These are phyloP conservation scores for Panonychus citri DNA, from an alignment of 1,140 invertebrate species.

Conservation along the genomic window DNA sequence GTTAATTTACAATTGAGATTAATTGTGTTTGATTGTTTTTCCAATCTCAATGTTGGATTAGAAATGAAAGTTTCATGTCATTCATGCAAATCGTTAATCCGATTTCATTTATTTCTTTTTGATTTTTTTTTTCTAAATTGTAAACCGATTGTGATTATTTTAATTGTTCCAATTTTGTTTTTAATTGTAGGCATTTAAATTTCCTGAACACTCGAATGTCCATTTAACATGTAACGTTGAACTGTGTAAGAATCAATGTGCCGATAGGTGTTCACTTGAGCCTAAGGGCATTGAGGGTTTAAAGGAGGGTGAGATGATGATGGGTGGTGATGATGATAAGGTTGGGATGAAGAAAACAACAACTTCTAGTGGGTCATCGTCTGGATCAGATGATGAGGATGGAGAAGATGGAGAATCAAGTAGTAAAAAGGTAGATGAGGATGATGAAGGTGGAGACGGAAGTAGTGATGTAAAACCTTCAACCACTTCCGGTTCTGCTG, in stretches of 20 bases:
- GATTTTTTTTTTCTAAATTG: too few relatives aligned
- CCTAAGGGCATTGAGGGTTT: not conserved
- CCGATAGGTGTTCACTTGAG: conserved; percentile 8
- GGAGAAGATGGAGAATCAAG: not conserved
- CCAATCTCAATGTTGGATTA: too few relatives aligned
- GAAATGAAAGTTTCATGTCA: too few relatives aligned
- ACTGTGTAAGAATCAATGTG: conserved; percentile 14
- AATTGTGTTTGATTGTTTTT: too few relatives aligned
- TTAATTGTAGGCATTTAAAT: conserved; percentile 36
- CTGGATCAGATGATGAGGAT: not conserved
- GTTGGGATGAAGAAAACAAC: not conserved
- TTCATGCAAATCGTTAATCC: too few relatives aligned
- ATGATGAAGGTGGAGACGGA: not conserved
- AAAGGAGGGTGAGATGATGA: not conserved
- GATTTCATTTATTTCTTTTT: not conserved
- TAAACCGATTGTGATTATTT: not conserved
- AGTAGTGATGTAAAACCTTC: not conserved
- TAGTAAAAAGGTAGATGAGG: not conserved
- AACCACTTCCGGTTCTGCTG: not conserved
- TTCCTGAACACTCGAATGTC: conserved; percentile 42
- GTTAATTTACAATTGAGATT: too few relatives aligned
- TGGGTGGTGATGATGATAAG: not conserved
- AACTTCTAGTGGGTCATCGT: too few relatives aligned
- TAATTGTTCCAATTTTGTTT: not conserved
- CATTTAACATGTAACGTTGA: conserved; percentile 49